A percentile compares a stretch with the other conserved stretches of the same genome.
These are phyloP conservation scores for Limenitis camilla DNA, from an alignment of 2,888 invertebrate genomes.

Conservation along the genomic window DNA sequence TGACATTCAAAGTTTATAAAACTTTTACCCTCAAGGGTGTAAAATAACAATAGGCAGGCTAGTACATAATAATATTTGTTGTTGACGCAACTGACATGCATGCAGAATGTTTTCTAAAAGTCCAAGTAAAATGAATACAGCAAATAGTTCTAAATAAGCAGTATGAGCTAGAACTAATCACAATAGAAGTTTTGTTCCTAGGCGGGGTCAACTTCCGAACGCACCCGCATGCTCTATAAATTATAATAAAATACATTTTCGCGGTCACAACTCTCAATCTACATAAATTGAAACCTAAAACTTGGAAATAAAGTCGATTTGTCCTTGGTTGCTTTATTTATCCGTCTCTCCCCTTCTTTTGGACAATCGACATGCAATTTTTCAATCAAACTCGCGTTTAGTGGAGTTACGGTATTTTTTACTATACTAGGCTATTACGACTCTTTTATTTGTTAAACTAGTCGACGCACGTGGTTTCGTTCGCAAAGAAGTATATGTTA, in stretches of 20 bases:
- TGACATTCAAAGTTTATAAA: too few species aligned
- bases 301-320: slow-evolving; percentile 29
- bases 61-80: too few species aligned
- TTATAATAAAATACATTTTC: slow-evolving; percentile 17
- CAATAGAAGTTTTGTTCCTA: slow-evolving; percentile 28
- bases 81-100: too few species aligned
- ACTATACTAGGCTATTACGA: slow-evolving; percentile 8
- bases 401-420: slow-evolving; percentile 12
- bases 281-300: slow-evolving; percentile 33
- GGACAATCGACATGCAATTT: slow-evolving; percentile 60
- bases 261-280: slow-evolving; percentile 9
- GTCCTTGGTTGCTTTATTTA: slow-evolving; percentile 18
- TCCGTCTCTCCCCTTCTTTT: slow-evolving; percentile 44
- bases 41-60: too few species aligned
- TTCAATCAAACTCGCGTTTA: slow-evolving; percentile 47
- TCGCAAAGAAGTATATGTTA: too few species aligned
- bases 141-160: too few species aligned
- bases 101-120: too few species aligned
- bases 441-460: background rate
- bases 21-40: too few species aligned
- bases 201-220: slow-evolving; percentile 47
- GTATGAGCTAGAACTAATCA: slow-evolving; percentile 11
- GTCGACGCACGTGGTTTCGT: background rate
- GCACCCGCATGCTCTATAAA: slow-evolving; percentile 37
- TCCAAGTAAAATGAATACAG: too few species aligned